Base-by-base conservation (phyloP, 2,113 vertebrate species). In the Acrocephalus arundinaceus region DNA sequence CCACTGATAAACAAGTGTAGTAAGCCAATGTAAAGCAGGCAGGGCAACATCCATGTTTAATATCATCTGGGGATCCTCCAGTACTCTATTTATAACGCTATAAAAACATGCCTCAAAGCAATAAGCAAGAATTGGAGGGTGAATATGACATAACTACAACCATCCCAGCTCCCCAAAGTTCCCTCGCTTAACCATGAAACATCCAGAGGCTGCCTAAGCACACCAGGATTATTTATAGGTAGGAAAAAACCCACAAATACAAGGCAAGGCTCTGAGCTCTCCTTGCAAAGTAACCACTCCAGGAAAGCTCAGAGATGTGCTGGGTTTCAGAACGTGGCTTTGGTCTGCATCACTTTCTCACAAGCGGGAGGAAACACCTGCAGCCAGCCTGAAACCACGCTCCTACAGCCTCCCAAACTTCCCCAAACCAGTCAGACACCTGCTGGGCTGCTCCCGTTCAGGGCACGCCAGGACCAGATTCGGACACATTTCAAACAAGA, bases 261-360 rank as follows among this genome's bases (percentile, higher is more conserved):
- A 7, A 31, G 22, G 17, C 13, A 33, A 27, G 31, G 12, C 28
- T 74, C 27, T 13, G 62, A 68, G 58, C 31, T 37, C 12, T 63
- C 54, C 68, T 49, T 1, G 4, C 31, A 5, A 15, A 51, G 45
- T 30, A 24, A 17, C 0, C 18, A 2, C 1, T 0, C 24, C 39
- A 15, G n/a, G 2, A 0, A 8, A 25, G 62, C 68, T 37, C 1
- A 0, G n/a, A 20, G 31, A 11, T 15, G 43, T 4, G 65, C 35
- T 2, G 1, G 13, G 30, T 46, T 45, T 57, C 33, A 18, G 67
- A 18, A 7, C 23, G 11, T 1, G 55, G 30, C 65, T 61, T 43
- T 11, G 24, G 12, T 46, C 27, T 2, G 17, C 21, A 51, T 43
- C 86, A 22, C 70, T 8, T 23, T 31, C 52, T 28, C 6, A 1